These are phyloP conservation scores for Chelmon rostratus DNA, from an alignment of 2,797 vertebrate species.

Conservation along the genomic window DNA sequence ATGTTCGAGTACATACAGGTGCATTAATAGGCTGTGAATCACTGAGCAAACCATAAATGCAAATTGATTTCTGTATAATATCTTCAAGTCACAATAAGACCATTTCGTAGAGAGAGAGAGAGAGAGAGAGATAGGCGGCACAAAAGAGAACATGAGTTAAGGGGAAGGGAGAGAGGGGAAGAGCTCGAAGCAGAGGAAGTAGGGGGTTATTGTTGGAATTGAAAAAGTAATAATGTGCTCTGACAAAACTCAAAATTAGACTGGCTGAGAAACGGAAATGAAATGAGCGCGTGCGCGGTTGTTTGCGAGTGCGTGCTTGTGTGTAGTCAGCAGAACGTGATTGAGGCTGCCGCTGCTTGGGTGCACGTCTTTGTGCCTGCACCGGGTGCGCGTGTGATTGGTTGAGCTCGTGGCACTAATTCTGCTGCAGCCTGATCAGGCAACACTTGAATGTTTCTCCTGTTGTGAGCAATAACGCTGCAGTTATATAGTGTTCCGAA, in stretches of 20 bases:
- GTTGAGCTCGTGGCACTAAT: constrained; percentile 52
- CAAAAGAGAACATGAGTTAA: constrained; percentile 21
- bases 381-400: constrained; percentile 33
- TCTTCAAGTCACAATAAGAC: constrained; percentile 19
- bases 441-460: constrained; percentile 5
- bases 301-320: constrained; percentile 36
- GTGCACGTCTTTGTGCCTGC: constrained; percentile 51
- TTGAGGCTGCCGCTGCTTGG: constrained; percentile 33
- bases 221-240: constrained; percentile 74
- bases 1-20: constrained; percentile 8
- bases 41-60: constrained; percentile 11
- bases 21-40: not conserved
- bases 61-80: constrained; percentile 28
- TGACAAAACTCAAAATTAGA: constrained; percentile 71
- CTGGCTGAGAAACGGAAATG: constrained; percentile 69
- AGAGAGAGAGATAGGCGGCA: not conserved
- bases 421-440: constrained; percentile 51
- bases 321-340: constrained; percentile 57
- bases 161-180: not conserved
- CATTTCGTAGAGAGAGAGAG: constrained; percentile 3
- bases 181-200: constrained; percentile 35
- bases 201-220: constrained; percentile 64
- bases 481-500: constrained; percentile 2
- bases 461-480: constrained; percentile 21
- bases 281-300: constrained; percentile 51